Evolutionary conservation across 2,888 invertebrate genomes (phyloP), one percentile per base, ranked within the genome.

Genomic region (Epinotia nisella): DNA sequence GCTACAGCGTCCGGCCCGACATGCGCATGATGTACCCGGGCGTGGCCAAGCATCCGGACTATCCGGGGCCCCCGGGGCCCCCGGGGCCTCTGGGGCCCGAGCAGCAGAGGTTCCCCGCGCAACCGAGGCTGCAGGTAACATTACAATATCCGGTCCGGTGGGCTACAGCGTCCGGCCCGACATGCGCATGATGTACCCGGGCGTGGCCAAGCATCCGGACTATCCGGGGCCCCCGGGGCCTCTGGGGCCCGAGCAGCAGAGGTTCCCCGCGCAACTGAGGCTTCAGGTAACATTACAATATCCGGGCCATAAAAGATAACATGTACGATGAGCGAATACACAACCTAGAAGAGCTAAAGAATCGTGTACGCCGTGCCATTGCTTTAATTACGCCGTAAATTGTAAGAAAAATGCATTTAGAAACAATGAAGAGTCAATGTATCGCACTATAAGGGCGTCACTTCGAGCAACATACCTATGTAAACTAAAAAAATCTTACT

Each of bases 111-210:
- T 89, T 86, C 78, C 86, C 88, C 7, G 77, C 81, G 5, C 75
- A 87, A 35, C 92, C 92, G 0, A 75, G 90, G 70, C 70, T 90
- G 58, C 90, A 90, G 87, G 89, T 84, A 58, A 53, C 29, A 29
- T 29, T 29, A 29, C 78, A 15, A 74, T 79, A 80, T 76, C 81
- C 78, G 78, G 89, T 80, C 70, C 83, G 78, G 73, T 85, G 74
- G 82, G 81, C 17, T 80, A 85, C 77, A 75, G 78, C 29, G 76
- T 80, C 70, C 78, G 77, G 5, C 41, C 66, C n/a, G 66, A 71
- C 9, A 67, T n/a, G 76, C 80, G 74, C 71, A 80, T 76, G 79
- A 75, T 78, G 78, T 81, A 77, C 58, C 70, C 75, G 21, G 76
- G 79, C 21, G 70, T 76, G 61, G 71, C 24, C 64, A 74, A 77